phyloP scores from a whole-genome alignment of 2,797 vertebrate species.

The Fistularia commersonii region DNA sequence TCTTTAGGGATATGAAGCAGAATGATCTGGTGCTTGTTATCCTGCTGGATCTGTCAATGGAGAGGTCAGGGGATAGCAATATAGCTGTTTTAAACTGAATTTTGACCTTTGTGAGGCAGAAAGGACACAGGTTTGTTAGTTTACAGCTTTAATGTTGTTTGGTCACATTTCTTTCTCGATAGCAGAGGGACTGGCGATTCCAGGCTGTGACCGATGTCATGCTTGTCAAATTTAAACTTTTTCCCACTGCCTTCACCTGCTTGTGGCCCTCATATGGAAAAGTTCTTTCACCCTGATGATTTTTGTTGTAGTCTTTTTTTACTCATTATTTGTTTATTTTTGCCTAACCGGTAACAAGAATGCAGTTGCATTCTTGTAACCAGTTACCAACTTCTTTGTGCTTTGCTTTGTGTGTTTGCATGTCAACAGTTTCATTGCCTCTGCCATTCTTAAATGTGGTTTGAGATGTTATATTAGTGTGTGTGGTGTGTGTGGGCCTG shows the following conservation, averaged over 20 bases:
- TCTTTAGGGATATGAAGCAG: neutral
- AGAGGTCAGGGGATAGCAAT: constrained; percentile 17
- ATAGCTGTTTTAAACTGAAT: constrained; percentile 27
- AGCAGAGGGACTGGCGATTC: constrained; percentile 38
- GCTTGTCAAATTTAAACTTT: constrained; percentile 67
- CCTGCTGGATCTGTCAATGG: constrained; percentile 7
- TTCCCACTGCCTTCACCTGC: constrained; percentile 41
- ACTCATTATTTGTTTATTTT: constrained; percentile 45
- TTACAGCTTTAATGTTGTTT: constrained; percentile 58
- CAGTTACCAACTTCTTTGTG: constrained; percentile 79
- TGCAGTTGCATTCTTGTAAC: constrained; percentile 85
- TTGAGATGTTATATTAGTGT: constrained; percentile 51
- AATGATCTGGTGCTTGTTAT: constrained; percentile 1
- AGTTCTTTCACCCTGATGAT: constrained; percentile 33
- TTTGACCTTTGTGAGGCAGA: constrained; percentile 59
- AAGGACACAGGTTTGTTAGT: constrained; percentile 59
- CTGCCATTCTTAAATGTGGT: constrained; percentile 51
- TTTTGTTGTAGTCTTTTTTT: constrained; percentile 54
- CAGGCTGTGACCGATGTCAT: constrained; percentile 67
- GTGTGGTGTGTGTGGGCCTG: constrained; percentile 35
- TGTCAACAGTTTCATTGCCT: constrained; percentile 46
- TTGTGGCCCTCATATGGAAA: constrained; percentile 23
- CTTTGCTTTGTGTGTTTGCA: constrained; percentile 31
- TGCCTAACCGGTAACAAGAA: constrained; percentile 85
- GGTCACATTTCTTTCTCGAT: constrained; percentile 51